A percentile compares a stretch with the other conserved stretches of the same genome.
Evolutionary conservation across 92 coral and sea anemone species (phyloP).

Genomic region (Umimayanthus kanabou): DNA sequence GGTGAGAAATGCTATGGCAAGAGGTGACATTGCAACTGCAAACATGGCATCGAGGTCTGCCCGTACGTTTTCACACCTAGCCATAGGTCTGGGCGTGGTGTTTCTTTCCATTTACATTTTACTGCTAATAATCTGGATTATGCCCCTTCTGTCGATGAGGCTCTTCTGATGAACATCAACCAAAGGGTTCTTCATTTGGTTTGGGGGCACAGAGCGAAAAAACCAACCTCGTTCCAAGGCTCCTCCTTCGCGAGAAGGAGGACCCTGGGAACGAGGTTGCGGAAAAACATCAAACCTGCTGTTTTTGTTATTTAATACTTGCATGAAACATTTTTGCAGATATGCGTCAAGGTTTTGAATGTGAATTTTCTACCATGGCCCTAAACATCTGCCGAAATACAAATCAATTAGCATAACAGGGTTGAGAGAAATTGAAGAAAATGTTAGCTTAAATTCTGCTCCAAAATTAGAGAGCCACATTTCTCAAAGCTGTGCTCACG

Average conservation of each 20-base stretch:
- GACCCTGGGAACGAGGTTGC: too few species aligned
- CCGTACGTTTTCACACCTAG: slow-evolving; percentile 54
- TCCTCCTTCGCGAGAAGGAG: too few species aligned
- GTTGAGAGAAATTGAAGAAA: too few species aligned
- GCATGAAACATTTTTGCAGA: too few species aligned
- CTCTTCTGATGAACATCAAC: not conserved
- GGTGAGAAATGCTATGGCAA: slow-evolving; percentile 69
- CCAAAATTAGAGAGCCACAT: too few species aligned
- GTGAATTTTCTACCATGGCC: too few species aligned
- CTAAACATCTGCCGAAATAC: too few species aligned
- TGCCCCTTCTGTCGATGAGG: slow-evolving; percentile 42
- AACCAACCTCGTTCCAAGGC: too few species aligned
- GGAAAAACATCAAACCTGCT: not conserved
- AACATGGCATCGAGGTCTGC: slow-evolving; percentile 67
- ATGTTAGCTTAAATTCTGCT: too few species aligned
- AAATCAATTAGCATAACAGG: too few species aligned
- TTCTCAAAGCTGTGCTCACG: too few species aligned
- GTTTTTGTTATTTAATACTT: not conserved
- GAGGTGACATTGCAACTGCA: slow-evolving; percentile 67
- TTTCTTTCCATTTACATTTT: slow-evolving; percentile 54
- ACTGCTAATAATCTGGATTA: slow-evolving; percentile 49
- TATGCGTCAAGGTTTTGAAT: too few species aligned
- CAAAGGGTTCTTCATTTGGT: not conserved
- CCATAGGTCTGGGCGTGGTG: slow-evolving; percentile 62
- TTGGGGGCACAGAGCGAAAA: not conserved